Percentiles rank a stretch among this genome's conserved stretches.
phyloP scores from a whole-genome alignment of 2,113 vertebrate genomes.

The Toxotes jaculatrix region DNA sequence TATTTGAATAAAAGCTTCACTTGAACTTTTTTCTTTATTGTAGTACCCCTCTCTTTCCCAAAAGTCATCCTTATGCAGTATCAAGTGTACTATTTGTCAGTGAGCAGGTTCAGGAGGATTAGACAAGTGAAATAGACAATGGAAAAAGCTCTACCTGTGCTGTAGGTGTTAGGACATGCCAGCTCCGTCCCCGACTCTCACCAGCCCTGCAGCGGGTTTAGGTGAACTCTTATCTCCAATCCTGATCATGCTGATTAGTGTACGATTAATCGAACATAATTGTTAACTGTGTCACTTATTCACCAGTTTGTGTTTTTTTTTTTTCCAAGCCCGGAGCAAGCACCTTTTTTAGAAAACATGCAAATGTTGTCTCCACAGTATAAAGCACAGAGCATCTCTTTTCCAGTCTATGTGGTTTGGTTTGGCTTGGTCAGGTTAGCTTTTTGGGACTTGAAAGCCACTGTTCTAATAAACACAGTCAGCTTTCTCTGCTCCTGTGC shows the following conservation, averaged over 20 bases:
- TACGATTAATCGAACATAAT: slow-evolving; percentile 33
- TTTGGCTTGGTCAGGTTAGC: slow-evolving; percentile 40
- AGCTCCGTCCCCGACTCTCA: slow-evolving; percentile 31
- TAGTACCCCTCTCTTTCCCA: neutral
- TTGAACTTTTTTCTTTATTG: neutral
- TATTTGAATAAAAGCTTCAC: neutral
- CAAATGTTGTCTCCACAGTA: slow-evolving; percentile 6
- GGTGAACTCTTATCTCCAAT: slow-evolving; percentile 37
- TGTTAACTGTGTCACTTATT: slow-evolving; percentile 29
- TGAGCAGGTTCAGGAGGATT: neutral
- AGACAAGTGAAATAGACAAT: neutral
- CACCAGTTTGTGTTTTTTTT: neutral
- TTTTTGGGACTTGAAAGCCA: slow-evolving; percentile 47
- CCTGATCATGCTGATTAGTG: slow-evolving; percentile 31
- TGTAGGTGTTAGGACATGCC: neutral
- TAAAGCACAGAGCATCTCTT: neutral
- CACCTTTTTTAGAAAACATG: slow-evolving; percentile 28
- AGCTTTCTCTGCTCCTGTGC: slow-evolving; percentile 41
- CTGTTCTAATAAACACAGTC: slow-evolving; percentile 53
- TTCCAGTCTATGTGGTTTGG: slow-evolving; percentile 22
- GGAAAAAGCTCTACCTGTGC: neutral
- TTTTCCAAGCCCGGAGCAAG: slow-evolving; percentile 9
- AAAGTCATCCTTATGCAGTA: neutral
- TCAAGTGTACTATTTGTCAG: neutral
- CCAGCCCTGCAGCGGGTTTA: slow-evolving; percentile 12